Evolutionary conservation across 2,797 vertebrate species (phyloP), one percentile per base, ranked within the genome.

Genomic region (Tragopan temminckii): DNA sequence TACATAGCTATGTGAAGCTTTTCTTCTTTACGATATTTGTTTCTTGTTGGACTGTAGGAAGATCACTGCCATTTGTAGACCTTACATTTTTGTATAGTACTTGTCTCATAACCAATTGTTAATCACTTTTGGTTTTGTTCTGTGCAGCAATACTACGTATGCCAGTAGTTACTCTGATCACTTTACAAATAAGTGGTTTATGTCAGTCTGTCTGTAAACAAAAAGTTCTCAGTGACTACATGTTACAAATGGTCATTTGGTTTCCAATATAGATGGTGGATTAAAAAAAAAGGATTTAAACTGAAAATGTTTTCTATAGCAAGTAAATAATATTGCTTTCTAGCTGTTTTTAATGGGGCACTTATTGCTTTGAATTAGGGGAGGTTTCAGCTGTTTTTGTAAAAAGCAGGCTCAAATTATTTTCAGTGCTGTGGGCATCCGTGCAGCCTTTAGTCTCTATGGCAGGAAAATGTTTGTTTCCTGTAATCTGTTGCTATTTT

Each of bases 361-460:
- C 15, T 48, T 43, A 36, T 35, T 76, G 8, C 78, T 96, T 78
- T 61, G 36, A 90, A 63, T 69, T 80, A 78, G 15, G 58, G 25
- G 24, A 64, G 62, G 38, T 78, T 85, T 85, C n/a, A 36, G 24
- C 25, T 83, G 10, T 33, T 75, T 88, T n/a, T 80, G 20, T 16
- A 3, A 33, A 38, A 55, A 91, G 0, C n/a, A 80, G 38, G 6
- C 29, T n/a, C 50, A 33, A 19, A 43, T 66, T 69, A 59, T 80
- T 93, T 71, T 87, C 27, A 67, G 31, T 80, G 59, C 89, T 62
- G 29, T 42, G 67, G 24, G 82, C 94, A 85, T 83, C 53, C 59
- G 63, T 66, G 29, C 48, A 89, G 69, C 42, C 85, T 88, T 93
- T 43, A 64, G 35, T 52, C 57, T 91, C 81, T 21, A 63, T 52